Conservation (phyloP, 1,140 invertebrate species). For the Medauroidea extradentata region DNA sequence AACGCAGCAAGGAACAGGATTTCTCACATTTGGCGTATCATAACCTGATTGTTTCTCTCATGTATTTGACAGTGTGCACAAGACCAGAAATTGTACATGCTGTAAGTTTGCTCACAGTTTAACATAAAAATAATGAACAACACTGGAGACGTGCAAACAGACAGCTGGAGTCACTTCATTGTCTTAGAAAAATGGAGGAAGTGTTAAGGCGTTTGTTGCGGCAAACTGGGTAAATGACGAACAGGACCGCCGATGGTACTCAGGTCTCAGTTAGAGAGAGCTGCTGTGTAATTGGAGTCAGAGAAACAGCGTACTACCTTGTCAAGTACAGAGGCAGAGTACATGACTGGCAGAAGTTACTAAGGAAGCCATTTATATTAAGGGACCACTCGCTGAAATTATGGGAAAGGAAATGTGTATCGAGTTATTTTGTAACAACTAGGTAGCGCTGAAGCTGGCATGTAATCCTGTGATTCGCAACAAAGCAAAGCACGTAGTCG, state of each 20-base stretch:
- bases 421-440: slow-evolving; percentile 35
- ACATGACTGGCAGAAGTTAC: slow-evolving; percentile 40
- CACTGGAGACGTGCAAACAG: slow-evolving; percentile 40
- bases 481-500: slow-evolving; percentile 41
- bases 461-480: slow-evolving; percentile 36
- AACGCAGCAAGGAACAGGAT: background rate
- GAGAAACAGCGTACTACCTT: slow-evolving; percentile 46
- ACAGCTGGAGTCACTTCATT: slow-evolving; percentile 29
- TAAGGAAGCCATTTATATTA: slow-evolving; percentile 39
- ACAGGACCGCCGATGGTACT: slow-evolving; percentile 30
- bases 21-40: slow-evolving; percentile 33
- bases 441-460: slow-evolving; percentile 35
- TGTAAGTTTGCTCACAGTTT: slow-evolving; percentile 44
- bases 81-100: slow-evolving; percentile 46
- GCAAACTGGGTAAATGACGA: slow-evolving; percentile 33
- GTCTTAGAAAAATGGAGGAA: slow-evolving; percentile 17
- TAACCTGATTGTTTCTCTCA: too few relatives aligned
- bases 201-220: slow-evolving; percentile 20
- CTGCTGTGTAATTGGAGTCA: slow-evolving; percentile 48
- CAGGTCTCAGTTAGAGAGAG: slow-evolving; percentile 32
- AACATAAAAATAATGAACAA: slow-evolving; percentile 28
- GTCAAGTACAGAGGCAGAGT: slow-evolving; percentile 45
- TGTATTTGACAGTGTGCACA: slow-evolving; percentile 42
- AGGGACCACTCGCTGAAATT: slow-evolving; percentile 21
- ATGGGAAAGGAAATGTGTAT: background rate